Evolutionary conservation across 2,113 vertebrate species (phyloP).

Genomic region (Ceyx cyanopectus): DNA sequence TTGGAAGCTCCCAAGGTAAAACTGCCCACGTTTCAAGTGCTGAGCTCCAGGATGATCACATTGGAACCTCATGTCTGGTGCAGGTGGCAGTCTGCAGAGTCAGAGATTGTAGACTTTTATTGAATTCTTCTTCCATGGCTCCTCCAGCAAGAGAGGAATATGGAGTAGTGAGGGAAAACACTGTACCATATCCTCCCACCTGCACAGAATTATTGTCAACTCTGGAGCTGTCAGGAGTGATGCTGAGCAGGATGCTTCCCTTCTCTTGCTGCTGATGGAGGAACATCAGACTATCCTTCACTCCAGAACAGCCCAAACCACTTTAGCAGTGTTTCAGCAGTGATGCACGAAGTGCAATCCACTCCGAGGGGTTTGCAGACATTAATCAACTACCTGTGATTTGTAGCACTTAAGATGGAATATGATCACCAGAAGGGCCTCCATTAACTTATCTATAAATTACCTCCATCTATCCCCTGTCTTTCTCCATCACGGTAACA

Average conservation of each 20-base stretch:
- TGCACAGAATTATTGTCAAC: rapidly evolving
- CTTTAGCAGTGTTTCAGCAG: not conserved
- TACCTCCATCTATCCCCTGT: not conserved
- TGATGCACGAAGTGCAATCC: not conserved
- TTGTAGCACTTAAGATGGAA: not conserved
- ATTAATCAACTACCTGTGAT: conserved; percentile 16
- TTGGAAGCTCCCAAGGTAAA: not conserved
- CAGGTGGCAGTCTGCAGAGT: not conserved
- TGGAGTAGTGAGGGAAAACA: not conserved
- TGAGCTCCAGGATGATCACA: not conserved
- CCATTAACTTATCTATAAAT: conserved; percentile 42
- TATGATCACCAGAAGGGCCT: not conserved
- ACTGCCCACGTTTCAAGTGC: not conserved
- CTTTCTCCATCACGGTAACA: not conserved
- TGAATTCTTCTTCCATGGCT: not conserved
- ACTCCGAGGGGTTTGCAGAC: not conserved
- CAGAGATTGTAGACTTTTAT: not conserved
- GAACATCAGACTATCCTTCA: not conserved
- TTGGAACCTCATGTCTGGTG: rapidly evolving
- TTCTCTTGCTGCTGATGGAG: not conserved
- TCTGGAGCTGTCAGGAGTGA: not conserved
- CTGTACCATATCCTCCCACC: rapidly evolving
- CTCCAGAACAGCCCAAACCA: not conserved
- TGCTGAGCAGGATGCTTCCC: not conserved
- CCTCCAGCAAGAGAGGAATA: not conserved